A percentile compares a stretch with the other conserved stretches of the same genome.
Conservation (phyloP, 2,888 invertebrate species). For the Ophraella communa region DNA sequence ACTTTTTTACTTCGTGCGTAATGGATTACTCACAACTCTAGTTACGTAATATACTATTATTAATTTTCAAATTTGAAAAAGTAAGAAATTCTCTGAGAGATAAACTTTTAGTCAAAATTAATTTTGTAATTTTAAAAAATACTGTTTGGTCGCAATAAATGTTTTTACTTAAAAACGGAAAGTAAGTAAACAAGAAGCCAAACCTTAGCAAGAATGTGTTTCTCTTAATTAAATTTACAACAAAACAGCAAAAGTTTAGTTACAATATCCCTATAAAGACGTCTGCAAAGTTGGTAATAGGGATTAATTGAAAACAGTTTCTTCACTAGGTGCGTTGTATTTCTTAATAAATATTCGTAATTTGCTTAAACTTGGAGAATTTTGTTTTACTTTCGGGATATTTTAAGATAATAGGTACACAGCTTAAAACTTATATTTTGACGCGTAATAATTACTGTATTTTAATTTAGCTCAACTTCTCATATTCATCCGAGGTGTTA, state of each 20-base stretch:
- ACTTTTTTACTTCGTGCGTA: too few relatives aligned
- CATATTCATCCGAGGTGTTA: too few relatives aligned
- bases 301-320: conserved; percentile 34
- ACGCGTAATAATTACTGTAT: too few relatives aligned
- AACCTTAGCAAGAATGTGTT: conserved; percentile 25
- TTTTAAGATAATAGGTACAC: too few relatives aligned
- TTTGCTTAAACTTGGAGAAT: neutral
- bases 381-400: neutral
- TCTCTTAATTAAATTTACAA: conserved; percentile 25
- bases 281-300: conserved; percentile 41
- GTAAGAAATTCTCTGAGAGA: too few relatives aligned
- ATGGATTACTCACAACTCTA: too few relatives aligned
- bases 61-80: too few relatives aligned
- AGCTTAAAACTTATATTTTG: too few relatives aligned
- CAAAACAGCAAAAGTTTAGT: conserved; percentile 33
- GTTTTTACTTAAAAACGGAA: neutral
- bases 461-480: too few relatives aligned
- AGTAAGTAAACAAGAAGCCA: neutral
- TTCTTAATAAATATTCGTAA: neutral
- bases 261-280: conserved; percentile 41
- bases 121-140: neutral
- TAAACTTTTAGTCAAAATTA: too few relatives aligned
- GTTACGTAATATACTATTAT: too few relatives aligned
- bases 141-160: conserved; percentile 35
- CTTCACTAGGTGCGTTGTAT: conserved; percentile 5